Evolutionary conservation across 1,140 invertebrate genomes (phyloP).

Genomic region (Eumeta japonica): DNA sequence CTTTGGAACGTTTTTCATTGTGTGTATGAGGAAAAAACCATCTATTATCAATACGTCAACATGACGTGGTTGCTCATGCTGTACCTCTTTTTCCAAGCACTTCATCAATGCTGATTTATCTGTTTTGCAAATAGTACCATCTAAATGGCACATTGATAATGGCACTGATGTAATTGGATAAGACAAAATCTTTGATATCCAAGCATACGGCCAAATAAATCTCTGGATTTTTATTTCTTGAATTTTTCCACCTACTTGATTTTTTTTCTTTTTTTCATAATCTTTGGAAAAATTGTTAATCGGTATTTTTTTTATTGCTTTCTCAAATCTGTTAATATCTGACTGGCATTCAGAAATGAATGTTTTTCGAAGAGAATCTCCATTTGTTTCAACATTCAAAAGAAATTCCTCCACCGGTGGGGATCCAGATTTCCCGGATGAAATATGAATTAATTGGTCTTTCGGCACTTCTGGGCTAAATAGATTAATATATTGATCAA

Average conservation of each 20-base stretch:
- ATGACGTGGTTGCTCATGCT: slow-evolving; percentile 9
- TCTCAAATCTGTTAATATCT: slow-evolving; percentile 9
- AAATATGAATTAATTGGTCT: too few relatives aligned
- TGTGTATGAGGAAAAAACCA: slow-evolving; percentile 28
- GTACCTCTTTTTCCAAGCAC: slow-evolving; percentile 10
- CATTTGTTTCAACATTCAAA: slow-evolving; percentile 13
- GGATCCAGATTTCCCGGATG: too few relatives aligned
- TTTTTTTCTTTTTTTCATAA: slow-evolving; percentile 12
- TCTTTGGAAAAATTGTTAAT: slow-evolving; percentile 9
- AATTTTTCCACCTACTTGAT: slow-evolving; percentile 10
- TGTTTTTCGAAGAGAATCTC: slow-evolving; percentile 6
- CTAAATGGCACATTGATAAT: too few relatives aligned
- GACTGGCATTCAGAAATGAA: slow-evolving; percentile 13
- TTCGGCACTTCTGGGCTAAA: slow-evolving; percentile 7
- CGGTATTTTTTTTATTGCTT: slow-evolving; percentile 7
- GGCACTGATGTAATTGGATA: too few relatives aligned
- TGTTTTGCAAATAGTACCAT: too few relatives aligned
- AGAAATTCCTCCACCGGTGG: slow-evolving; percentile 4
- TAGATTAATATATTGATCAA: slow-evolving; percentile 10
- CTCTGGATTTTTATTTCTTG: too few relatives aligned
- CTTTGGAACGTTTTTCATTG: slow-evolving; percentile 22
- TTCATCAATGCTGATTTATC: too few relatives aligned
- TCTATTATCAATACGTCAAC: slow-evolving; percentile 22
- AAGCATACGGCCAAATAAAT: slow-evolving; percentile 18
- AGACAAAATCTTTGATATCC: too few relatives aligned